Conservation (phyloP, 2,888 invertebrate genomes). For the Acrobasis consociella region DNA sequence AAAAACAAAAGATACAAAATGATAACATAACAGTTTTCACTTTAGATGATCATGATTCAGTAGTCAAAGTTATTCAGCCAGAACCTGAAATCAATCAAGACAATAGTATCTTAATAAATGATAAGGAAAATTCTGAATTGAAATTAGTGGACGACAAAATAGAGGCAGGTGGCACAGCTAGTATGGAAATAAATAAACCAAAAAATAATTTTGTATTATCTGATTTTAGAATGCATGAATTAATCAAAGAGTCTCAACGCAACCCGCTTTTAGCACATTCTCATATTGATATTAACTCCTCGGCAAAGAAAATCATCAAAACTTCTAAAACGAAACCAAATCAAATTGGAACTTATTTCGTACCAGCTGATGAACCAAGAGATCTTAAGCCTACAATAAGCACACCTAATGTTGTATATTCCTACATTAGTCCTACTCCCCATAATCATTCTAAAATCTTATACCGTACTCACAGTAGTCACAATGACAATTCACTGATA, state of each 20-base stretch:
- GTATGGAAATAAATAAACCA: constrained; percentile 14
- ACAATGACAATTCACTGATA: background rate
- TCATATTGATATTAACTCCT: background rate
- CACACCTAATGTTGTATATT: constrained; percentile 7
- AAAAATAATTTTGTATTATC: constrained; percentile 38
- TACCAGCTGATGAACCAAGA: constrained; percentile 22
- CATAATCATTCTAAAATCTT: background rate
- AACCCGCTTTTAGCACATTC: background rate
- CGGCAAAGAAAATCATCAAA: constrained; percentile 3
- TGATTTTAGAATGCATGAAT: constrained; percentile 42
- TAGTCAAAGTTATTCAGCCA: constrained; percentile 50
- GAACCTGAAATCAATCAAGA: constrained; percentile 39
- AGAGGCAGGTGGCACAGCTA: no score
- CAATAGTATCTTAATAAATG: constrained; percentile 27
- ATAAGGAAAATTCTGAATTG: background rate
- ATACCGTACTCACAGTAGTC: background rate
- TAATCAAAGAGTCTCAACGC: constrained; percentile 33
- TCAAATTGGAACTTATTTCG: constrained; percentile 15
- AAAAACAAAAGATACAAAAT: constrained; percentile 28
- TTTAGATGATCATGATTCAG: constrained; percentile 46
- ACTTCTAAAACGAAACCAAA: background rate
- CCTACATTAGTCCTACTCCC: background rate
- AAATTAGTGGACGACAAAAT: background rate
- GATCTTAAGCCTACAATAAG: background rate
- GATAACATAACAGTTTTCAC: constrained; percentile 59